phyloP scores from a whole-genome alignment of 2,113 vertebrate genomes.

The Mionectes macconnelli region DNA sequence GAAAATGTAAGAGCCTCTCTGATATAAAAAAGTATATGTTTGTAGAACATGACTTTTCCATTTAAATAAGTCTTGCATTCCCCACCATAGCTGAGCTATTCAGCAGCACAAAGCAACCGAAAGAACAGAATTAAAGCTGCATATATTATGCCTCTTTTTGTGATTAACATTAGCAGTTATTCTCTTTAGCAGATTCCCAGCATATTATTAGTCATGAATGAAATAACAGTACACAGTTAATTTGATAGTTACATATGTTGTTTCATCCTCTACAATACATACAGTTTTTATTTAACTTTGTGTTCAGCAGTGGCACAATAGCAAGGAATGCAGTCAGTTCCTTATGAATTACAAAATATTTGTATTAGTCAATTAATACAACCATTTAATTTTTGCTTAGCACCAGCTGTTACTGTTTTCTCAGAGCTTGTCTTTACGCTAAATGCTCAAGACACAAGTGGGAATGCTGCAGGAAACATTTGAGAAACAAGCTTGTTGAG shows the following conservation, averaged over 20 bases:
- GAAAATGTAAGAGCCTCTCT: not conserved
- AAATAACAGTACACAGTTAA: not conserved
- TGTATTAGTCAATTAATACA: not conserved
- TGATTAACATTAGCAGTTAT: not conserved
- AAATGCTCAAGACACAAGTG: not conserved
- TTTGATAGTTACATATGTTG: not conserved
- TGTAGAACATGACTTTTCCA: not conserved
- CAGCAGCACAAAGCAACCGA: not conserved
- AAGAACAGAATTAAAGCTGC: not conserved
- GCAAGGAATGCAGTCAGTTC: not conserved
- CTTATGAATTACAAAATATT: not conserved
- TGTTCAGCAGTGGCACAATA: not conserved
- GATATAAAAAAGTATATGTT: not conserved
- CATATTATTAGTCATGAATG: not conserved
- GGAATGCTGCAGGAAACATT: conserved; percentile 16
- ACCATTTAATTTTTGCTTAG: conserved; percentile 5
- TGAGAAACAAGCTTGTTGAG: not conserved
- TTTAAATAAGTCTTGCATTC: not conserved
- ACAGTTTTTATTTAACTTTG: not conserved
- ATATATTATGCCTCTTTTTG: not conserved
- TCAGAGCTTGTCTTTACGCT: conserved; percentile 12
- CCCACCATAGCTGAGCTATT: not conserved
- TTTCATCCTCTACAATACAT: not conserved
- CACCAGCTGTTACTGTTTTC: conserved; percentile 42
- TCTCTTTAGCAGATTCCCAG: not conserved